phyloP scores from a whole-genome alignment of 2,113 vertebrate genomes.

The Sebastes fasciatus region DNA sequence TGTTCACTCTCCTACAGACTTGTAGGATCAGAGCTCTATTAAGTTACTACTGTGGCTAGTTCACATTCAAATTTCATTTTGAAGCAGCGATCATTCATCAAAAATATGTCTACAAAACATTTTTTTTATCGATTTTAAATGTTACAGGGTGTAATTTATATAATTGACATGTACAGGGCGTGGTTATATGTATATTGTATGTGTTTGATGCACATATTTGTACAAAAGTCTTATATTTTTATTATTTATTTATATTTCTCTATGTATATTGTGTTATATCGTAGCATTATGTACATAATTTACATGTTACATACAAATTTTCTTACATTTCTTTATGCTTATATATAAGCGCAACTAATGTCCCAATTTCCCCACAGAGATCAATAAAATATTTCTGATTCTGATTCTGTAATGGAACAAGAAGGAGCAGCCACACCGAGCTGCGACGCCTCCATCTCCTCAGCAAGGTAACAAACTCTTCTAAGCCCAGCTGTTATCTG shows the following conservation, averaged over 20 bases:
- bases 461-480: not conserved
- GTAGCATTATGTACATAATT: too few relatives aligned
- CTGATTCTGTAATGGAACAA: not conserved
- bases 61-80: not conserved
- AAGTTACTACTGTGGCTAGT: not conserved
- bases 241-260: too few relatives aligned
- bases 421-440: not conserved
- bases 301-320: too few relatives aligned
- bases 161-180: too few relatives aligned
- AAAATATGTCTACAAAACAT: not conserved
- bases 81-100: not conserved
- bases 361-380: too few relatives aligned
- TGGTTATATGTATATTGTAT: too few relatives aligned
- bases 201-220: too few relatives aligned
- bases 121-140: not conserved
- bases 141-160: not conserved
- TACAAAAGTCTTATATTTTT: too few relatives aligned
- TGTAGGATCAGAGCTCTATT: not conserved
- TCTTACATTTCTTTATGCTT: too few relatives aligned
- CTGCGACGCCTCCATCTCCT: not conserved
- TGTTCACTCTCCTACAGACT: not conserved
- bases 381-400: too few relatives aligned
- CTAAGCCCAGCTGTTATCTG: not conserved
- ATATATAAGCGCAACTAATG: too few relatives aligned
- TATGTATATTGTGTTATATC: too few relatives aligned